Evolutionary conservation across 2,113 vertebrate genomes (phyloP).

Genomic region (Ammodramus savannarum): DNA sequence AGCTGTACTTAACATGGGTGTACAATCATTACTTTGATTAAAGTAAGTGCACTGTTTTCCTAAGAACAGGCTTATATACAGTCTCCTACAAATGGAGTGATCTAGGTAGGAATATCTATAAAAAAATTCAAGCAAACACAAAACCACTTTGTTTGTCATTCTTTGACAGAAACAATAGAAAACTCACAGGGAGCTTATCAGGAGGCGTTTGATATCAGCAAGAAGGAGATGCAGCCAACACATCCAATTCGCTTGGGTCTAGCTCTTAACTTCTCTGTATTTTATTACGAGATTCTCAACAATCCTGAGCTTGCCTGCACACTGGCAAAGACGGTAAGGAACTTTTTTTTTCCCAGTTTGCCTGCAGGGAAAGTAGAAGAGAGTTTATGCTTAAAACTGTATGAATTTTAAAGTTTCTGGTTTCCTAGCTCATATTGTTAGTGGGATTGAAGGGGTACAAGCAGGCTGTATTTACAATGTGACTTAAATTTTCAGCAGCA

Average conservation of each 20-base stretch:
- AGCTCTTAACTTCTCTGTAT: slow-evolving; percentile 98
- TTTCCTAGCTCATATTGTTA: background rate
- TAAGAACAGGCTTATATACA: background rate
- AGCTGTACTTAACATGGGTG: background rate
- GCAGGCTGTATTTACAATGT: background rate
- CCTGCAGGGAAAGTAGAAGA: background rate
- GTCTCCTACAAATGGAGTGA: background rate
- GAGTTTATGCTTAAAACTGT: background rate
- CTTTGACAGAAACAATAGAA: slow-evolving; percentile 81
- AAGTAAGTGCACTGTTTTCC: background rate
- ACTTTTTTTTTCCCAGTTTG: background rate
- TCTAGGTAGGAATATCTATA: background rate
- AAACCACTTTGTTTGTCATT: background rate
- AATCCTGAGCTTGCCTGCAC: slow-evolving; percentile 89
- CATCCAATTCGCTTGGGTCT: slow-evolving; percentile 96
- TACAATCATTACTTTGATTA: background rate
- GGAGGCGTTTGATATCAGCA: slow-evolving; percentile 88
- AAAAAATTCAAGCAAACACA: rapidly evolving
- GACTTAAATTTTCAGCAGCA: background rate
- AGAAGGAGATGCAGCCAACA: slow-evolving; percentile 88
- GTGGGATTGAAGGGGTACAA: background rate
- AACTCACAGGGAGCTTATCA: slow-evolving; percentile 89
- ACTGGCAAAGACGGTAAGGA: slow-evolving; percentile 88
- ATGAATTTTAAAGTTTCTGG: background rate
- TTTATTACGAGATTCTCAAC: slow-evolving; percentile 97